Percentiles rank a stretch among this genome's conserved stretches.
Conservation (phyloP, 1,140 invertebrate species). For the Aphelenchoides avenae region DNA sequence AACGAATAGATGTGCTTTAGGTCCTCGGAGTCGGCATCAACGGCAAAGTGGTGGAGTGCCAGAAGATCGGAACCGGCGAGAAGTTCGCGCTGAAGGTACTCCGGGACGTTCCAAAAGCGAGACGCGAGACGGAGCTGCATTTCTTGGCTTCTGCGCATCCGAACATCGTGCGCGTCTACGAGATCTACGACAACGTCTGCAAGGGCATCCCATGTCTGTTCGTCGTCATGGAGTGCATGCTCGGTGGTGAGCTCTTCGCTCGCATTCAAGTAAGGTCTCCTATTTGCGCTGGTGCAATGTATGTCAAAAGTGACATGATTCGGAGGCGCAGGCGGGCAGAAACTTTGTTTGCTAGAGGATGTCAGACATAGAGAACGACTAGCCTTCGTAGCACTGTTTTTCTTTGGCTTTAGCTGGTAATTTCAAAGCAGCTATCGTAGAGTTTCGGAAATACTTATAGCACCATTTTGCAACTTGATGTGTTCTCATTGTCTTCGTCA, state of each 20-base stretch:
- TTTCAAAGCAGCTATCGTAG: too few relatives aligned
- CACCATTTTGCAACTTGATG: too few relatives aligned
- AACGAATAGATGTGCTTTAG: slow-evolving; percentile 22
- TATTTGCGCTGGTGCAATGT: slow-evolving; percentile 4
- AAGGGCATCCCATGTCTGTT: slow-evolving; percentile 81
- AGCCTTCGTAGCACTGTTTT: too few relatives aligned
- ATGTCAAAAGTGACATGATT: too few relatives aligned
- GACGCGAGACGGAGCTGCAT: slow-evolving; percentile 89
- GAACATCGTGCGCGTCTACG: slow-evolving; percentile 86
- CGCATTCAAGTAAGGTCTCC: slow-evolving; percentile 39
- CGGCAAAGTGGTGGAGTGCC: slow-evolving; percentile 77
- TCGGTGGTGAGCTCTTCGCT: slow-evolving; percentile 84
- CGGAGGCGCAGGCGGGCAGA: too few relatives aligned
- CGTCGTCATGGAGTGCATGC: slow-evolving; percentile 98
- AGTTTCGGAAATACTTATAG: slow-evolving; percentile 38
- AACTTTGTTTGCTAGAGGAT: too few relatives aligned
- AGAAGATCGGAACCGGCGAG: slow-evolving; percentile 67
- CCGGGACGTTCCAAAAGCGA: slow-evolving; percentile 81
- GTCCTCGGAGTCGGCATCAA: slow-evolving; percentile 94
- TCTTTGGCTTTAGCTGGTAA: too few relatives aligned
- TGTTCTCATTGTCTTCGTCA: too few relatives aligned
- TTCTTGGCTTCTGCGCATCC: slow-evolving; percentile 81
- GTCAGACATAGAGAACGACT: too few relatives aligned
- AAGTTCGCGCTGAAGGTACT: slow-evolving; percentile 86
- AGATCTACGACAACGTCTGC: slow-evolving; percentile 93